Percentiles rank a stretch among this genome's conserved stretches.
These are phyloP conservation scores for Agrilus cyanescens DNA, from an alignment of 2,888 invertebrate species.

Conservation along the genomic window DNA sequence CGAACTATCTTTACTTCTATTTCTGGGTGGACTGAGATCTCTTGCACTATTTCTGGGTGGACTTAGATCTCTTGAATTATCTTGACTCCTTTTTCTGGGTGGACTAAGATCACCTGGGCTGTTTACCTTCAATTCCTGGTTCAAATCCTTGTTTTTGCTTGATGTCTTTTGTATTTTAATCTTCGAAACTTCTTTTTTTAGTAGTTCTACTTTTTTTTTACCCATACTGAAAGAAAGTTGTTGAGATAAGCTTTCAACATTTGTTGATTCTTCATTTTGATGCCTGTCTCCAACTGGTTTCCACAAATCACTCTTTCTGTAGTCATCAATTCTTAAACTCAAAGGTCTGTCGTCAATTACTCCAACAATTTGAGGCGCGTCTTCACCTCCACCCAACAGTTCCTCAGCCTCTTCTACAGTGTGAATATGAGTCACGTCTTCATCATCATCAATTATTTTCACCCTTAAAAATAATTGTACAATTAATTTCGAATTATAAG, in stretches of 20 bases:
- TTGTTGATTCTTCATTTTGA: not conserved
- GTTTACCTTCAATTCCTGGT: too few relatives aligned
- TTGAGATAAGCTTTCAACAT: not conserved
- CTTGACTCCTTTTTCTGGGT: conserved; percentile 6
- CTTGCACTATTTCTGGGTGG: conserved; percentile 5
- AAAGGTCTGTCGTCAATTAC: conserved; percentile 73
- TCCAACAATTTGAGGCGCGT: conserved; percentile 82
- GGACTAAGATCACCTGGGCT: conserved; percentile 5
- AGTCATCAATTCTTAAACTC: conserved; percentile 39
- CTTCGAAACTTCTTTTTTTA: conserved; percentile 1
- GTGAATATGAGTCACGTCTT: conserved; percentile 52
- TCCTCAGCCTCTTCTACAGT: conserved; percentile 55
- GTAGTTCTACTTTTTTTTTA: not conserved
- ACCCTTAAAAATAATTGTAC: conserved; percentile 41
- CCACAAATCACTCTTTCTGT: conserved; percentile 29
- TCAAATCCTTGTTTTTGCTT: conserved; percentile 7
- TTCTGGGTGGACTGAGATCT: conserved; percentile 17
- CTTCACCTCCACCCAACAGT: conserved; percentile 63
- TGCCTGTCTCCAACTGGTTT: conserved; percentile 21
- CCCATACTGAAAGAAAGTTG: not conserved
- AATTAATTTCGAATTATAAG: not conserved
- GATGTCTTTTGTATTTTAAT: conserved; percentile 1
- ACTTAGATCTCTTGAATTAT: conserved; percentile 2
- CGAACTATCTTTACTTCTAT: conserved; percentile 4
- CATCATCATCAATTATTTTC: conserved; percentile 72